Conservation (phyloP, 2,113 vertebrate genomes). For the Chloroceryle aenea region DNA sequence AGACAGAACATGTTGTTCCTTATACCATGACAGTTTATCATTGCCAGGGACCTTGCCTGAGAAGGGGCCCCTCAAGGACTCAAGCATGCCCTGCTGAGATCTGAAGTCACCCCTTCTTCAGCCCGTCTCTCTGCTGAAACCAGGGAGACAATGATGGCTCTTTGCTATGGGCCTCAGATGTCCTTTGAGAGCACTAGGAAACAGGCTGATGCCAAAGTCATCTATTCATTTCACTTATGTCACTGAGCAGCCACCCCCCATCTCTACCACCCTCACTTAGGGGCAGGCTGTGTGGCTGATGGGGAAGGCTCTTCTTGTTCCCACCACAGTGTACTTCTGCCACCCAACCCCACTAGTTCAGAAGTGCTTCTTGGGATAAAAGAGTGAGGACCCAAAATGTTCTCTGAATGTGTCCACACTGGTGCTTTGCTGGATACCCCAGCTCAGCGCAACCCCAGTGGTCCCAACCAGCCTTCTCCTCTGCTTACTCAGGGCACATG, state of each 20-base stretch:
- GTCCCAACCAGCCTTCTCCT: background rate
- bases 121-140: background rate
- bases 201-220: background rate
- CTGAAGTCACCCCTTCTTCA: background rate
- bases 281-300: background rate
- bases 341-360: background rate
- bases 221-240: background rate
- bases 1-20: background rate
- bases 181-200: background rate
- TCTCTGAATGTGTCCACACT: background rate
- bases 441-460: background rate
- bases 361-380: background rate
- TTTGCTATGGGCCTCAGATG: background rate
- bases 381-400: background rate
- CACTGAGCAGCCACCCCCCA: background rate
- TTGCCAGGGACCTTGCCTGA: background rate
- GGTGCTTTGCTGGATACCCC: background rate
- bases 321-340: rapidly evolving
- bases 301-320: background rate
- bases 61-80: background rate
- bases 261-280: background rate
- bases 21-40: background rate
- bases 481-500: background rate
- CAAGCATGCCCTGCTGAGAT: background rate
- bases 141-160: background rate